phyloP scores from a whole-genome alignment of 2,797 vertebrate species.

The Megaceryle alcyon region DNA sequence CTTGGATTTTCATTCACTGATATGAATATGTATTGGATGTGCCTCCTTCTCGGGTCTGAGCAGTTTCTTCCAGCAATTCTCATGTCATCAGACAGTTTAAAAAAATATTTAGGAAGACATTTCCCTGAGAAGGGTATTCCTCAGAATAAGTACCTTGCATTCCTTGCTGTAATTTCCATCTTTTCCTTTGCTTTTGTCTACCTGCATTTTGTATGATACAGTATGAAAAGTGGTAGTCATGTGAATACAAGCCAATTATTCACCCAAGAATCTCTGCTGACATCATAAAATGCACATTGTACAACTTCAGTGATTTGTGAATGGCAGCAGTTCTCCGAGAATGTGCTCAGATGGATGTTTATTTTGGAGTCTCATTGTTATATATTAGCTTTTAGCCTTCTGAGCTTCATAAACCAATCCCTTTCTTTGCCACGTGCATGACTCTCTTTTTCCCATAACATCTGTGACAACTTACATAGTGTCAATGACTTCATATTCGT shows the following conservation, averaged over 20 bases:
- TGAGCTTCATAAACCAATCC: background rate
- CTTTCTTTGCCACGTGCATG: background rate
- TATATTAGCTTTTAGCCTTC: background rate
- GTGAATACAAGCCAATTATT: background rate
- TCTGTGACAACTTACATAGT: background rate
- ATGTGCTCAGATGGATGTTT: background rate
- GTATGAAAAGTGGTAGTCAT: background rate
- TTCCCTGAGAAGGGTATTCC: background rate
- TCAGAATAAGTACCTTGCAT: background rate
- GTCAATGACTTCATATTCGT: background rate
- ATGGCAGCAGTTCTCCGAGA: background rate
- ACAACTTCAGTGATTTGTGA: conserved; percentile 10
- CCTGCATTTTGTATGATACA: background rate
- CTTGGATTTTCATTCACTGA: background rate
- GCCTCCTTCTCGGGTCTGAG: background rate
- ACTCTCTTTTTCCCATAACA: background rate
- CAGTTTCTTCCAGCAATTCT: background rate
- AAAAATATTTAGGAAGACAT: background rate
- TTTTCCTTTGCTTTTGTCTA: background rate
- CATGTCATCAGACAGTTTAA: background rate
- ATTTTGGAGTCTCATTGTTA: background rate
- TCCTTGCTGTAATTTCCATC: background rate
- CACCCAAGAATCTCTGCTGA: background rate
- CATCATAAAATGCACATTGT: background rate
- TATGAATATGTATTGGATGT: background rate